Percentiles rank a stretch among this genome's conserved stretches.
These are phyloP conservation scores for Blera fallax DNA, from an alignment of 2,888 invertebrate species.

Conservation along the genomic window DNA sequence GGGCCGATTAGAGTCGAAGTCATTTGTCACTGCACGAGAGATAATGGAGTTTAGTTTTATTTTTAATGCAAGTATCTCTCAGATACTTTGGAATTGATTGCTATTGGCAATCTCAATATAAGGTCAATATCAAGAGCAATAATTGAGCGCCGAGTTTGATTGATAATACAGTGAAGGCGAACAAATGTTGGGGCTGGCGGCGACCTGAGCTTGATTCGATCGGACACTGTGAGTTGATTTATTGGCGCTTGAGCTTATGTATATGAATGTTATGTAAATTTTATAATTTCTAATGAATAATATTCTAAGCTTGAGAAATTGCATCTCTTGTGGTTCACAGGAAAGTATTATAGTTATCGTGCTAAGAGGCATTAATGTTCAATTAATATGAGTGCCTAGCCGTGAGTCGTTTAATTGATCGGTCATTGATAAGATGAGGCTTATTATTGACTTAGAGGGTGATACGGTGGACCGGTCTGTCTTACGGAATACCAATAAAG, in stretches of 20 bases:
- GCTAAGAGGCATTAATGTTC: slow-evolving; percentile 46
- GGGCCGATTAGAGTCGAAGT: not conserved
- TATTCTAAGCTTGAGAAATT: slow-evolving; percentile 65
- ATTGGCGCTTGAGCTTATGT: slow-evolving; percentile 31
- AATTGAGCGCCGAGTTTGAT: slow-evolving; percentile 39
- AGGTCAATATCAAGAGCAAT: slow-evolving; percentile 65
- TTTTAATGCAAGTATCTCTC: not conserved
- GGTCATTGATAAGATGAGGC: slow-evolving; percentile 62
- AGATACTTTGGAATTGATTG: slow-evolving; percentile 17
- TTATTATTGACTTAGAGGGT: slow-evolving; percentile 15
- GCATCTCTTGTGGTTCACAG: slow-evolving; percentile 55
- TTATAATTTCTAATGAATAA: slow-evolving; percentile 21
- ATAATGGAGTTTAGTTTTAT: slow-evolving; percentile 27
- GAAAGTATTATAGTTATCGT: slow-evolving; percentile 39
- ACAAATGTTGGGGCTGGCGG: slow-evolving; percentile 51
- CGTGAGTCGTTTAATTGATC: slow-evolving; percentile 57
- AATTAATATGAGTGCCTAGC: slow-evolving; percentile 35
- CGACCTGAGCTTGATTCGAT: slow-evolving; percentile 48
- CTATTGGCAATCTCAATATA: slow-evolving; percentile 34
- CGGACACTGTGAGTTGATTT: slow-evolving; percentile 48
- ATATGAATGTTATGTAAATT: slow-evolving; percentile 49
- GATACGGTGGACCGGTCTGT: not conserved
- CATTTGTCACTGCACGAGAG: slow-evolving; percentile 46
- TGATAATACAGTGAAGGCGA: slow-evolving; percentile 65
- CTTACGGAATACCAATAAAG: not conserved